Evolutionary conservation across 37 sponge, comb jelly and placozoan species (phyloP).

Genomic region (Mnemiopsis leidyi): DNA sequence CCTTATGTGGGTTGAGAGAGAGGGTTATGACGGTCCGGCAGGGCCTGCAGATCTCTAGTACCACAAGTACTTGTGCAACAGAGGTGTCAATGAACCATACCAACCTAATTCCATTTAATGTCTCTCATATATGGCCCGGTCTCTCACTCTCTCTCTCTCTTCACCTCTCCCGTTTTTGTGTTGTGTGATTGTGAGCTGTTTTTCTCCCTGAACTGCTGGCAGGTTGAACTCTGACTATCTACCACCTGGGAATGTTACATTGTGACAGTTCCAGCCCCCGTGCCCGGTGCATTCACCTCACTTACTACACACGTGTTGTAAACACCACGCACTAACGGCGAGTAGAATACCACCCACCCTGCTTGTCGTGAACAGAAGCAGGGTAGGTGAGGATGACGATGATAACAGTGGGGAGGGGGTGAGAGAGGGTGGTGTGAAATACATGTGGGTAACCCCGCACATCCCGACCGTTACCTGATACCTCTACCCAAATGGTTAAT

Average conservation of each 20-base stretch:
- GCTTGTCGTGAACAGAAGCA: too few relatives aligned
- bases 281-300: too few relatives aligned
- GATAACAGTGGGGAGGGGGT: too few relatives aligned
- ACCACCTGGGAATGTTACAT: too few relatives aligned
- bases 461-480: background rate
- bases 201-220: too few relatives aligned
- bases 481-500: background rate
- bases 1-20: background rate
- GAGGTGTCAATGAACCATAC: background rate
- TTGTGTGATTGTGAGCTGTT: too few relatives aligned
- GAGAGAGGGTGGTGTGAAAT: background rate
- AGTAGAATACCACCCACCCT: too few relatives aligned
- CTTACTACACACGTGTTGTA: too few relatives aligned
- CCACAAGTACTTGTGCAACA: background rate
- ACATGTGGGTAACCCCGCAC: background rate
- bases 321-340: too few relatives aligned
- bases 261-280: too few relatives aligned
- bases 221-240: too few relatives aligned
- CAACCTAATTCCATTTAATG: background rate
- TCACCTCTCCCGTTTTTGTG: background rate
- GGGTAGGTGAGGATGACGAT: too few relatives aligned
- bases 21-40: background rate
- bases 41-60: background rate
- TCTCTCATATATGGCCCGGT: background rate
- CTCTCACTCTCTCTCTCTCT: constrained; percentile 14